Evolutionary conservation across 2,888 invertebrate species (phyloP), one percentile per base, ranked within the genome.

Genomic region (Mesochorus sp.): DNA sequence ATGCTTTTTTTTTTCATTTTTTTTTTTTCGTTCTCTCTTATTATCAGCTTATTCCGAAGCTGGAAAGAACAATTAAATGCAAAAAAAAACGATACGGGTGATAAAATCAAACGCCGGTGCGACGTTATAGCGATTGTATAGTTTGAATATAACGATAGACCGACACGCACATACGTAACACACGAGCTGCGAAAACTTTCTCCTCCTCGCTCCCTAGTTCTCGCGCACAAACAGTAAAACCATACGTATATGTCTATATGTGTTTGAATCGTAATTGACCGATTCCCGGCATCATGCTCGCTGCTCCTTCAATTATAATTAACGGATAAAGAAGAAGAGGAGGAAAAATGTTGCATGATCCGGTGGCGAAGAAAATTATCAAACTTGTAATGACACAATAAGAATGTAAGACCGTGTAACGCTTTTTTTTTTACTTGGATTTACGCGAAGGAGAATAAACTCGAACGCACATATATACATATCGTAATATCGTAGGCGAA

Each of bases 211-310:
- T 44, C 31, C 37, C 10, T 17, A 62, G 61, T 77, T 72, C 49
- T 17, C 66, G 51, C 49, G 34, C 66, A 75, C 64, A 62, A 26
- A 74, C 57, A 59, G 44, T 19, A 37, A 44, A 37, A 68, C 26
- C 59, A 82, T 81, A 81, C 81, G 66, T 80, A 78, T 26, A n/a
- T 12, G n/a, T 12, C 24, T 12, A 61, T 12, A 8, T 55, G 47
- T 79, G 80, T 78, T 53, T 67, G 75, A 59, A 39, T 73, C 79
- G 81, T 84, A 86, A 86, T 86, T 85, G 84, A 82, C 80, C 79
- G 80, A 83, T 80, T 84, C 82, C 83, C 84, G 84, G 85, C 79
- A 83, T 84, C 81, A 83, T 84, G 85, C 83, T 84, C 80, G 83
- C 76, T 83, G 82, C 74, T 78, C 70, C 61, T 77, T 83, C 85